phyloP scores from a whole-genome alignment of 1,140 invertebrate species.

The Scylla paramamosain region DNA sequence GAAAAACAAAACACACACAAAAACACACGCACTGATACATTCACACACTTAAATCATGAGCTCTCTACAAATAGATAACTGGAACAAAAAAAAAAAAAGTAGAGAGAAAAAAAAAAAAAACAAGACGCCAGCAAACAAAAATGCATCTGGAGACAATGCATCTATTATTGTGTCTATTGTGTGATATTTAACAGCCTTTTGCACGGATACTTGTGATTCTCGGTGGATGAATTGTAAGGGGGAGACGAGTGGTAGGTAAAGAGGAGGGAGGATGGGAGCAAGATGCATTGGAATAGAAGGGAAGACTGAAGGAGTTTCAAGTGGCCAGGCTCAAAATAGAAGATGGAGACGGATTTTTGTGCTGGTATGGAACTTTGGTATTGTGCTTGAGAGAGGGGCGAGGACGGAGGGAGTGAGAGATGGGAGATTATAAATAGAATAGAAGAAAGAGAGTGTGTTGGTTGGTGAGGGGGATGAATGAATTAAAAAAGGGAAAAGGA shows the following conservation, averaged over 20 bases:
- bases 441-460: too few relatives aligned
- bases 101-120: not conserved
- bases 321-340: too few relatives aligned
- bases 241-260: not conserved
- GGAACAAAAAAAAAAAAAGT: not conserved
- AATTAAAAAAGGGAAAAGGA: not conserved
- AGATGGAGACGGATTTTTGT: too few relatives aligned
- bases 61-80: not conserved
- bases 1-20: too few relatives aligned
- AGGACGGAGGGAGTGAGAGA: not conserved
- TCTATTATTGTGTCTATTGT: not conserved
- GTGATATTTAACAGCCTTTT: not conserved
- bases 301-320: too few relatives aligned
- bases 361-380: too few relatives aligned
- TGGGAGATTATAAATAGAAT: not conserved
- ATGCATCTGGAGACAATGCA: not conserved
- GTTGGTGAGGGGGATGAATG: not conserved
- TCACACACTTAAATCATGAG: not conserved
- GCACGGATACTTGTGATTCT: conserved; percentile 21
- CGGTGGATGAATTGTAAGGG: not conserved
- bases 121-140: not conserved
- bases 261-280: not conserved
- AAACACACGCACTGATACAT: not conserved
- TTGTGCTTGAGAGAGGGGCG: too few relatives aligned
- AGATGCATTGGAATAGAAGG: too few relatives aligned